phyloP scores from a whole-genome alignment of 37 sponge, comb jelly and placozoan species.

The Halichondria panicea region DNA sequence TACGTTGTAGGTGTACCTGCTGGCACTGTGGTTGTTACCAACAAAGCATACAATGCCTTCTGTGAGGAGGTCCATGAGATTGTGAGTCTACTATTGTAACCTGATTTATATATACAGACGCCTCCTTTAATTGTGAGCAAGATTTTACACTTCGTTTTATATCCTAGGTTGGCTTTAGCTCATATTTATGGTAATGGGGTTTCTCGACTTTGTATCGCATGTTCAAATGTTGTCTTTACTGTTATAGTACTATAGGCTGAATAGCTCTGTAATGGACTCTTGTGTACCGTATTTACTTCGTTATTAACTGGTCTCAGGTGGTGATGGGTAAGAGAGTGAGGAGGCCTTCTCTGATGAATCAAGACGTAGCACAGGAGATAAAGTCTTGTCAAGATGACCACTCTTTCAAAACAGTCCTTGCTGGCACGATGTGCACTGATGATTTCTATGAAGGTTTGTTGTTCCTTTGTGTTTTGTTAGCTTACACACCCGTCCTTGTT shows the following conservation, averaged over 20 bases:
- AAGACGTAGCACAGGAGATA: conserved; percentile 68
- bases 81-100: conserved; percentile 65
- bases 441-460: conserved; percentile 99
- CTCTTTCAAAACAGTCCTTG: conserved; percentile 48
- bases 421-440: conserved; percentile 91
- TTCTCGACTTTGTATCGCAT: background rate
- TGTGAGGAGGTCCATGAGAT: conserved; percentile 75
- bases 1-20: conserved; percentile 70
- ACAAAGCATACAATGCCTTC: conserved; percentile 81
- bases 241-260: background rate
- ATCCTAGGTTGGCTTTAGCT: too few species aligned
- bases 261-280: background rate
- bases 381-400: conserved; percentile 50
- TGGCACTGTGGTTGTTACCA: conserved; percentile 87
- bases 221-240: too few species aligned
- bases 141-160: too few species aligned
- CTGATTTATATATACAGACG: conserved; percentile 2
- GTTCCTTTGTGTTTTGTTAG: background rate
- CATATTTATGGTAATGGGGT: too few species aligned
- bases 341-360: conserved; percentile 68
- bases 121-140: too few species aligned
- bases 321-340: conserved; percentile 74
- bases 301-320: conserved; percentile 44
- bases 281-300: background rate
- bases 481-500: background rate